A percentile compares a stretch with the other conserved stretches of the same genome.
Evolutionary conservation across 2,113 vertebrate species (phyloP).

Genomic region (Equus przewalskii): DNA sequence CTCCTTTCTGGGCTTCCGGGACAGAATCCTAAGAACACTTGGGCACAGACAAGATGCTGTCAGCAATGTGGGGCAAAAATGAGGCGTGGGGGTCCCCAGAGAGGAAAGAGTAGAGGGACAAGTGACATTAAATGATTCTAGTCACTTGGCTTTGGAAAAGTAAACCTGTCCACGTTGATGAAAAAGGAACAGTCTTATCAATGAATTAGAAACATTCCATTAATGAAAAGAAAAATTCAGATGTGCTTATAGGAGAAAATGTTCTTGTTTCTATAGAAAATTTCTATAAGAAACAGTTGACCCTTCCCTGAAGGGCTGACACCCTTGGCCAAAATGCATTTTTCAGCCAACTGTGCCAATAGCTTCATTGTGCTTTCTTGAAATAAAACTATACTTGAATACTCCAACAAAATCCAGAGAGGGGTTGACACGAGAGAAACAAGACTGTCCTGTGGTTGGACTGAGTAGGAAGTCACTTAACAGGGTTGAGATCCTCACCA

Average conservation of each 20-base stretch:
- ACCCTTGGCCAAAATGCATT: background rate
- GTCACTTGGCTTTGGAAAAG: background rate
- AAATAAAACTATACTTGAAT: background rate
- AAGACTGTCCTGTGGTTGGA: background rate
- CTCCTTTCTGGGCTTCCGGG: background rate
- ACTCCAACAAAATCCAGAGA: background rate
- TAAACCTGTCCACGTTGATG: background rate
- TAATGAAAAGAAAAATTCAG: background rate
- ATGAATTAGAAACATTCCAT: background rate
- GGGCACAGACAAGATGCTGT: background rate
- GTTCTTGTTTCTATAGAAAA: background rate
- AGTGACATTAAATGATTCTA: background rate
- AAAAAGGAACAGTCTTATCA: background rate
- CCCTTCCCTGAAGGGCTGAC: background rate
- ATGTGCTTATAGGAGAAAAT: background rate
- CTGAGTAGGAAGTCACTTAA: background rate
- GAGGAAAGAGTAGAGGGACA: background rate
- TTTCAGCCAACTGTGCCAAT: background rate
- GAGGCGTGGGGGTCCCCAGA: background rate
- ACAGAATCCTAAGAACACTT: background rate
- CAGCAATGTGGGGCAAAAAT: background rate
- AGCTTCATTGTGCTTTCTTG: background rate
- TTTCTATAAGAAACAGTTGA: background rate
- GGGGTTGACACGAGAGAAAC: background rate
- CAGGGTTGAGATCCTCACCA: background rate